phyloP scores from a whole-genome alignment of 1,140 invertebrate genomes.

The Dinoponera quadriceps region DNA sequence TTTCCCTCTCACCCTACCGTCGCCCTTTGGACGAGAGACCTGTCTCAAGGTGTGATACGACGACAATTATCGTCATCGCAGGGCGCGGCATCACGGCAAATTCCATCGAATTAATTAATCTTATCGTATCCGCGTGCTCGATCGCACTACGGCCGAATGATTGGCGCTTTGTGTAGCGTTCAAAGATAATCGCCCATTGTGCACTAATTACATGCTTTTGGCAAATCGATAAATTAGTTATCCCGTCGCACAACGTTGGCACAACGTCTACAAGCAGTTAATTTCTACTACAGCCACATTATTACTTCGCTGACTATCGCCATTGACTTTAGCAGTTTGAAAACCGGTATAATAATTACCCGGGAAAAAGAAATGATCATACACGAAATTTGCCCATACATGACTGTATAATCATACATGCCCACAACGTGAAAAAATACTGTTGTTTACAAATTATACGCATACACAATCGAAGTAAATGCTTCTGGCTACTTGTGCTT shows the following conservation, averaged over 20 bases:
- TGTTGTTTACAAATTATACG: no score
- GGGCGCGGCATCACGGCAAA: constrained; percentile 7
- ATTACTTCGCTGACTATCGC: constrained; percentile 32
- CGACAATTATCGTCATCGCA: no score
- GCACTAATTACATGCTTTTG: constrained; percentile 49
- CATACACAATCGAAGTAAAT: no score
- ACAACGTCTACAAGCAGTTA: constrained; percentile 42
- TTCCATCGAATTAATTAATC: constrained; percentile 33
- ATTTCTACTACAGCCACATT: constrained; percentile 30
- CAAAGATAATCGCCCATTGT: constrained; percentile 49
- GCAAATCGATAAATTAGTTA: constrained; percentile 54
- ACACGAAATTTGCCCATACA: no score
- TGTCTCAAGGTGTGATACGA: not conserved
- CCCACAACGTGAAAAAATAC: no score
- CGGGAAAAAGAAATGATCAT: no score
- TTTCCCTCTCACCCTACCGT: no score
- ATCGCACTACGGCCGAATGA: constrained; percentile 16
- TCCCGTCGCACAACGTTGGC: constrained; percentile 10
- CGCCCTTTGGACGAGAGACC: not conserved
- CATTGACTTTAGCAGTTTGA: constrained; percentile 18
- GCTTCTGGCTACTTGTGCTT: no score
- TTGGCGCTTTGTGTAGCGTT: constrained; percentile 33
- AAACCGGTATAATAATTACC: constrained; percentile 9
- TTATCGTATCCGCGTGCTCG: constrained; percentile 42
- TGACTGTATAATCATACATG: no score